phyloP scores from a whole-genome alignment of 2,797 vertebrate species.

The Catostomus latipinnis region DNA sequence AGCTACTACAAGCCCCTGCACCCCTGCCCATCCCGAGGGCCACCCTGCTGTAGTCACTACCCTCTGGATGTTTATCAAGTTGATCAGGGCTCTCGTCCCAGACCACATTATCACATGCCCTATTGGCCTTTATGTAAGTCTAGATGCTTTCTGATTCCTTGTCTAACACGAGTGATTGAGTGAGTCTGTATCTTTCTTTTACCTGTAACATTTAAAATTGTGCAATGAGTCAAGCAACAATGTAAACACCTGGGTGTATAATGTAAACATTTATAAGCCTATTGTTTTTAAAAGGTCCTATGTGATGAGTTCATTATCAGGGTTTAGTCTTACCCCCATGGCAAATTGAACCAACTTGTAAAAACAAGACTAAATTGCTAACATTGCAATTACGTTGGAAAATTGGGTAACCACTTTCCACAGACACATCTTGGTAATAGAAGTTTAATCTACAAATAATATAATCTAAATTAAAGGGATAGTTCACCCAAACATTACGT shows the following conservation, averaged over 20 bases:
- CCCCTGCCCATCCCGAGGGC: constrained; percentile 65
- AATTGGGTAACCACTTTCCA: neutral
- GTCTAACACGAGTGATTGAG: neutral
- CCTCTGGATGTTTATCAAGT: constrained; percentile 65
- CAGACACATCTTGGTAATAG: neutral
- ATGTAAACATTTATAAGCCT: neutral
- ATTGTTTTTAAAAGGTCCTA: neutral
- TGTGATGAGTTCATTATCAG: neutral
- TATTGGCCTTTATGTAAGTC: constrained; percentile 72
- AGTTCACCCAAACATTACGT: too few relatives aligned
- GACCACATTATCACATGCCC: constrained; percentile 28
- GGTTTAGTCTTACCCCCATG: neutral
- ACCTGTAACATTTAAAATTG: neutral
- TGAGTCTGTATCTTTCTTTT: neutral
- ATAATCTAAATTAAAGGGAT: too few relatives aligned
- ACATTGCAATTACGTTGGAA: neutral
- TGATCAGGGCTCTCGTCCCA: constrained; percentile 55
- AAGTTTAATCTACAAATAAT: neutral
- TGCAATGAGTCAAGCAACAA: neutral
- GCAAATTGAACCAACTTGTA: neutral
- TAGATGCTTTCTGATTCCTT: neutral
- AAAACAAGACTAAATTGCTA: neutral
- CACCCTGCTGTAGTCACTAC: constrained; percentile 68
- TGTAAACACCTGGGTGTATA: neutral
- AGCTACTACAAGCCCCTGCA: constrained; percentile 70